These are phyloP conservation scores for Patella depressa DNA, from an alignment of 2,888 invertebrate species.

Conservation along the genomic window DNA sequence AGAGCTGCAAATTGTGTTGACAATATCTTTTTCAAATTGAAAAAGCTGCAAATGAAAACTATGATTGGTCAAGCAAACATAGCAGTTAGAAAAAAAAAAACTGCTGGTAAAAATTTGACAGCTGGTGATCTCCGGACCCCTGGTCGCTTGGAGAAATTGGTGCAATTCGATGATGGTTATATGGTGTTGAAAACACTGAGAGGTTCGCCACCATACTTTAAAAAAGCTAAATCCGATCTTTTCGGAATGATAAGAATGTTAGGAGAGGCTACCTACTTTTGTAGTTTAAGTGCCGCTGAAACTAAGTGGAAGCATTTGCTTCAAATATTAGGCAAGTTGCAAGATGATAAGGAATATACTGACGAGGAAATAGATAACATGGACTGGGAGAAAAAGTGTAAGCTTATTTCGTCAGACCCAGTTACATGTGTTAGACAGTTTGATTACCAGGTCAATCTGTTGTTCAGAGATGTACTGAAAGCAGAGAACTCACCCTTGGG, in stretches of 20 bases:
- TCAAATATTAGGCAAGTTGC: constrained; percentile 11
- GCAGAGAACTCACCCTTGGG: constrained; percentile 35
- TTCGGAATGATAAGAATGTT: constrained; percentile 42
- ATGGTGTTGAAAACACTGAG: no score
- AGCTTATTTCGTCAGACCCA: constrained; percentile 42
- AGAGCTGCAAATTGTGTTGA: no score
- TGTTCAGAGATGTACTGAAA: constrained; percentile 31
- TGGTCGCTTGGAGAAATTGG: no score
- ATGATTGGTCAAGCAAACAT: no score
- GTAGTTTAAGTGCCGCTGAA: constrained; percentile 38
- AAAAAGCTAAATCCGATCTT: constrained; percentile 23
- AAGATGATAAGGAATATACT: constrained; percentile 29
- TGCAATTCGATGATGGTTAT: no score
- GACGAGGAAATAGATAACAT: constrained; percentile 24
- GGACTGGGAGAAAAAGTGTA: constrained; percentile 39
- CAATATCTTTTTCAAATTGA: no score
- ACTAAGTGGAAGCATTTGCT: constrained; percentile 23
- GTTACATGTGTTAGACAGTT: constrained; percentile 48
- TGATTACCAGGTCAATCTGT: constrained; percentile 40
- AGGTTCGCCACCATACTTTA: constrained; percentile 12
- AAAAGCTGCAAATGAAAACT: no score
- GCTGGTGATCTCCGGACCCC: no score
- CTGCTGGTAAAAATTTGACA: no score
- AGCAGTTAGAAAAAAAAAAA: no score
- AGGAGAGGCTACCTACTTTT: constrained; percentile 38